Base-by-base conservation (phyloP, 2,113 vertebrate genomes). In the Crocuta crocuta region DNA sequence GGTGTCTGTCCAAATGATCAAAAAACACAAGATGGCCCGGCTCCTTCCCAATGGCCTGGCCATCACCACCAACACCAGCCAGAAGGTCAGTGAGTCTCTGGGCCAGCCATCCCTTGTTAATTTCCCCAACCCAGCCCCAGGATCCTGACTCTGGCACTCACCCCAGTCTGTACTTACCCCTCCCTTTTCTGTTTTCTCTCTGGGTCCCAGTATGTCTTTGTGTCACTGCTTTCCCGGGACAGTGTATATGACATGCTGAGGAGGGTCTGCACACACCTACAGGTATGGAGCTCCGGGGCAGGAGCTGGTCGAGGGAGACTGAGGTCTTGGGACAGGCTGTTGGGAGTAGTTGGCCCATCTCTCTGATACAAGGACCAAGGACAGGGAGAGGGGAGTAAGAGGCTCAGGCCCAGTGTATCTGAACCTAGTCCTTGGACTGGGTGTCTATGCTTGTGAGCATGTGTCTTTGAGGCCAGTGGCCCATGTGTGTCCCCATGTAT, bases 21-120 rank as follows among this genome's bases (percentile, higher is more conserved):
- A 99, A 98, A 99, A 99, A 98, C 99, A 99, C 98, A 99, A 99
- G 98, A 99, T 99, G 0, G 99, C 99, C 0, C 99, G 99, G 65
- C 99, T 99, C 55, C 99, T 99, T 84, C 99, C 99, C 86, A 99
- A 99, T 0, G 99, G 99, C 91, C 98, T 99, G 98, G 99, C 99
- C 81, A 99, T 99, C 98, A 99, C 99, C 98, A 99, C 99, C 89
- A 99, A 98, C 2, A 99, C 99, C 63, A 99, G 99, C 98, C 99
- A 99, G 97, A 99, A 99, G 99, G 99, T 99, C 98, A 97, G 87
- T 97, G 21, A 16, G 61, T 68, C 78, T 63, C 24, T 31, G 15
- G 63, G 26, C 45, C 33, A 28, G 13, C 0, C 0, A 53, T 58
- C 12, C 53, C 93, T 91, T 21, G 39, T 81, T 43, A 19, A 13